Percentiles rank a stretch among this genome's conserved stretches.
Conservation (phyloP, 2,113 vertebrate species). For the Etia nguti region DNA sequence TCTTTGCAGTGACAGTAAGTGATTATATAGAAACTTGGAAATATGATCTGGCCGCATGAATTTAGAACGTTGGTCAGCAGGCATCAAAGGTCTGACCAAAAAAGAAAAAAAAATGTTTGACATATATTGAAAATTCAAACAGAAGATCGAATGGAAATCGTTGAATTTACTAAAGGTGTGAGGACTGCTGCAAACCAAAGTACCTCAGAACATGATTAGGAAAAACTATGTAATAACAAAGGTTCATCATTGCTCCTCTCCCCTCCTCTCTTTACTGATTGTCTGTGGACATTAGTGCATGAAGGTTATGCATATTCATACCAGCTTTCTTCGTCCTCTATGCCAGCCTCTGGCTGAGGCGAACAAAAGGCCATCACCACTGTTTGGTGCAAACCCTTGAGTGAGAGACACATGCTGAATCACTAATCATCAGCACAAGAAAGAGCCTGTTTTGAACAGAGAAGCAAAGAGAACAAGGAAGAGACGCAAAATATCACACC, state of each 20-base stretch:
- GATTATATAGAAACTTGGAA: slow-evolving; percentile 1
- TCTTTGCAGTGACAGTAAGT: not conserved
- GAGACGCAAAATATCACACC: not conserved
- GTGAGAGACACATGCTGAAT: slow-evolving; percentile 31
- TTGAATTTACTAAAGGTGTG: not conserved
- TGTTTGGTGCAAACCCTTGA: slow-evolving; percentile 26
- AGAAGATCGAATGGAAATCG: not conserved
- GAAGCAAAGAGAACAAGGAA: not conserved
- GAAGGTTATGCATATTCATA: slow-evolving; percentile 67
- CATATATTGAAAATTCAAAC: not conserved
- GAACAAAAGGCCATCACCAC: slow-evolving; percentile 49
- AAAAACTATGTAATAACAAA: slow-evolving; percentile 1
- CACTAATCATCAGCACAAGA: slow-evolving; percentile 4
- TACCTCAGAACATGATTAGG: not conserved
- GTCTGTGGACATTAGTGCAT: slow-evolving; percentile 56
- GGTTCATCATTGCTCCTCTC: not conserved
- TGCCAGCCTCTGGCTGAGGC: slow-evolving; percentile 18
- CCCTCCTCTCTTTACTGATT: slow-evolving; percentile 21
- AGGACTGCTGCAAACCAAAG: not conserved
- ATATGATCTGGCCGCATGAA: not conserved
- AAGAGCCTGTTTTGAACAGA: not conserved
- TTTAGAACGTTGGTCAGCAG: not conserved
- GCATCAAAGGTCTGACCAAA: not conserved
- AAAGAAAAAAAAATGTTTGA: not conserved
- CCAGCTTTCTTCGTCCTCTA: slow-evolving; percentile 12